phyloP scores from a whole-genome alignment of 2,888 invertebrate species.

The Protodeltote pygarga region DNA sequence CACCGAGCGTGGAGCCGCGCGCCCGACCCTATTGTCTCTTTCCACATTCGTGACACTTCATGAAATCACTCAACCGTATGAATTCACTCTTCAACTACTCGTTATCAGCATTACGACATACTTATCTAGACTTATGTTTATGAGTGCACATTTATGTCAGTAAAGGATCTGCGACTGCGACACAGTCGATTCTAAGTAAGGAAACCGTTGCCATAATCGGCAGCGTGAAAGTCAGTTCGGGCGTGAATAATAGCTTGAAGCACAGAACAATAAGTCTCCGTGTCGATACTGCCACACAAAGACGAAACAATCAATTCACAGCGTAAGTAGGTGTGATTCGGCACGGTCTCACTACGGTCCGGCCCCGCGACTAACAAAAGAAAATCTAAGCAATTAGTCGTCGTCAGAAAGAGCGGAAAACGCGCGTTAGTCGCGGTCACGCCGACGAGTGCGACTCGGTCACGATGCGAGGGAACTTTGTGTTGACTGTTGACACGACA shows the following conservation, averaged over 20 bases:
- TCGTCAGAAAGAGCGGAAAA: slow-evolving; percentile 87
- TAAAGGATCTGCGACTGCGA: slow-evolving; percentile 33
- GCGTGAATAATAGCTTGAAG: slow-evolving; percentile 80
- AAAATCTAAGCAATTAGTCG: slow-evolving; percentile 87
- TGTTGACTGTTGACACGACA: slow-evolving; percentile 29
- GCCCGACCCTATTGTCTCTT: slow-evolving; percentile 77
- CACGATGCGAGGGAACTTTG: slow-evolving; percentile 65
- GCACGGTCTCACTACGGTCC: slow-evolving; percentile 78
- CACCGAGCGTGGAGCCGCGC: slow-evolving; percentile 61
- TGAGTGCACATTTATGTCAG: slow-evolving; percentile 13
- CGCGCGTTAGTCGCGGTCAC: slow-evolving; percentile 85
- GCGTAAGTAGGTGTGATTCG: slow-evolving; percentile 86
- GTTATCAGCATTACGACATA: slow-evolving; percentile 39
- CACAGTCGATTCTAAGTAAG: slow-evolving; percentile 69
- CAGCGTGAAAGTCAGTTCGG: slow-evolving; percentile 80
- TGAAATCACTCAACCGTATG: slow-evolving; percentile 75
- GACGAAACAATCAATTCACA: slow-evolving; percentile 86
- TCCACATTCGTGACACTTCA: slow-evolving; percentile 78
- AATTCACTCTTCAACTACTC: slow-evolving; percentile 55
- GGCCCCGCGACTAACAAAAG: slow-evolving; percentile 86
- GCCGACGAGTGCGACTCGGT: slow-evolving; percentile 68
- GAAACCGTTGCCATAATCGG: slow-evolving; percentile 79
- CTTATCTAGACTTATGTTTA: slow-evolving; percentile 7
- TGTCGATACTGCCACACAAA: slow-evolving; percentile 84
- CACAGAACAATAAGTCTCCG: slow-evolving; percentile 82